phyloP scores from a whole-genome alignment of 1,140 invertebrate genomes.

The Euschistus heros region DNA sequence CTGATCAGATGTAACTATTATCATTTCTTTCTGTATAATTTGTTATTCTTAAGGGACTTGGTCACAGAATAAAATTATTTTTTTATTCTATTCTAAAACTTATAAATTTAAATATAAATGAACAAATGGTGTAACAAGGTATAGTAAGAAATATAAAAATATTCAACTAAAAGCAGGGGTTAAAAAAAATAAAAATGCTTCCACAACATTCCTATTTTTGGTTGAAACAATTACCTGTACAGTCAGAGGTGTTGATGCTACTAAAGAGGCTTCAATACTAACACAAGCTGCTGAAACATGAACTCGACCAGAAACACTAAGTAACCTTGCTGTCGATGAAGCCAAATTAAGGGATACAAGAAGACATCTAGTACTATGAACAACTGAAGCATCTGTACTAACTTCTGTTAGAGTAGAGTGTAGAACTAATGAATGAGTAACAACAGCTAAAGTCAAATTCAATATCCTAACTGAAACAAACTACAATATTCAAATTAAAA shows the following conservation, averaged over 20 bases:
- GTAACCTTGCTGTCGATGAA: slow-evolving; percentile 35
- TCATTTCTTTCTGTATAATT: too few species aligned
- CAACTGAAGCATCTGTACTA: slow-evolving; percentile 62
- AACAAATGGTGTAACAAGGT: too few species aligned
- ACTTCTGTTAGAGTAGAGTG: slow-evolving; percentile 65
- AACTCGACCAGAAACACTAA: slow-evolving; percentile 39
- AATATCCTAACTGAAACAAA: slow-evolving; percentile 24
- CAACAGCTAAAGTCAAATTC: slow-evolving; percentile 20
- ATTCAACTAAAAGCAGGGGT: too few species aligned
- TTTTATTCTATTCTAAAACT: too few species aligned
- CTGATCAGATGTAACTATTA: too few species aligned
- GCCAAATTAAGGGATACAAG: slow-evolving; percentile 42
- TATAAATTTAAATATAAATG: too few species aligned
- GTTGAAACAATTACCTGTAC: too few species aligned
- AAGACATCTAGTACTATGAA: slow-evolving; percentile 57
- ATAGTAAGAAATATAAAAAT: too few species aligned
- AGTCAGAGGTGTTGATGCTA: slow-evolving; percentile 62
- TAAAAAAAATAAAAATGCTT: too few species aligned
- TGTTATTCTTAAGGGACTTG: too few species aligned
- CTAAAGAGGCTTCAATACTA: slow-evolving; percentile 59
- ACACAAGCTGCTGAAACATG: slow-evolving; percentile 56
- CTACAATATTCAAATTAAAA: slow-evolving; percentile 10
- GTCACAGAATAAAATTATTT: too few species aligned
- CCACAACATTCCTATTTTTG: too few species aligned
- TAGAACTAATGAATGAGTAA: slow-evolving; percentile 33